Base-by-base conservation (phyloP, 2,888 invertebrate species). In the Agonopterix heracliana region DNA sequence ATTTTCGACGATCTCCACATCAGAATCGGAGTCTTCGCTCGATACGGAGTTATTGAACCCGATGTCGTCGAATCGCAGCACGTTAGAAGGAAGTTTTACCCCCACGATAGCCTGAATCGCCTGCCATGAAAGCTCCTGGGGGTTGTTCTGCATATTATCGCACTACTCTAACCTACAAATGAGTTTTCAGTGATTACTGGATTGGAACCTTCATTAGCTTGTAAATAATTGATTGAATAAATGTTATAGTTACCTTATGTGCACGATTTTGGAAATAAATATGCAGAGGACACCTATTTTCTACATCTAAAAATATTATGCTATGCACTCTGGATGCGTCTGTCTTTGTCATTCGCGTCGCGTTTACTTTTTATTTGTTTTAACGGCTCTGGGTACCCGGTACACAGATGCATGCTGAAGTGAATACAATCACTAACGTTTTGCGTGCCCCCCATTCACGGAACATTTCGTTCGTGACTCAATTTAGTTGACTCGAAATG, bases 261-360 rank as follows among this genome's bases (percentile, higher is more conserved):
- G 72, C 73, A 74, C 76, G 78, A 78, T 71, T 71, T 71, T 58
- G 64, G 61, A 68, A 66, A 65, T 58, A 71, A 75, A 74, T 74
- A 74, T 71, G 77, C 71, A 71, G 78, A 78, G 81, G 81, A 82
- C 84, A 85, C 81, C 77, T 81, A 77, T 78, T 81, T 82, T 78
- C 89, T 89, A 89, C 88, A 89, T 89, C 88, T 89, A 89, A 88
- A 89, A 89, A 88, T 89, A 89, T 87, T 88, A 84, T 84, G 79
- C 76, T 79, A 71, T 71, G 65, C 66, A 49, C 41, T 12, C 13
- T 13, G 45, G 42, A 50, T 52, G 52, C 52, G 47, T 52, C 49
- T 49, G 17, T 41, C 41, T 41, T 50, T 50, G 49, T 52, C 52
- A 46, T 48, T 51, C 34, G 26, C 46, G 11, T 51, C 34, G 26